A percentile compares a stretch with the other conserved stretches of the same genome.
These are phyloP conservation scores for Sesamia nonagrioides DNA, from an alignment of 1,140 invertebrate genomes.

Conservation along the genomic window DNA sequence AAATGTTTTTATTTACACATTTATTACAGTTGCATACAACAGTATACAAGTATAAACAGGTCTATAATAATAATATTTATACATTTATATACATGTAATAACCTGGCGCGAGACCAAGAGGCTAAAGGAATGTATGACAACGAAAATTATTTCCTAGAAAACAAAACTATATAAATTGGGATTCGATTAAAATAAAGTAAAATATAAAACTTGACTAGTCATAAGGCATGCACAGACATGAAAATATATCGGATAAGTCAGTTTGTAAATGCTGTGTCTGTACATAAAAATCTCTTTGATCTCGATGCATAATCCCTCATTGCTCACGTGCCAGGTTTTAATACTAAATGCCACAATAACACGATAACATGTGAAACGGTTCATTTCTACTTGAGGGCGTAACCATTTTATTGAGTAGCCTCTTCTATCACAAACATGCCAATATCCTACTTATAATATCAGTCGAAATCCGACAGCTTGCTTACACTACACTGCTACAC, in stretches of 20 bases:
- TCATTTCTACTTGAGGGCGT: slow-evolving; percentile 50
- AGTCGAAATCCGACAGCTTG: slow-evolving; percentile 56
- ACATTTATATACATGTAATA: slow-evolving; percentile 78
- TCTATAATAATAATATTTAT: slow-evolving; percentile 73
- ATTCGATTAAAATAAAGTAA: slow-evolving; percentile 3
- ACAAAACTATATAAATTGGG: slow-evolving; percentile 6
- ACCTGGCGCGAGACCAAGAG: slow-evolving; percentile 69
- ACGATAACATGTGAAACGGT: slow-evolving; percentile 43
- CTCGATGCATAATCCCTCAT: slow-evolving; percentile 38
- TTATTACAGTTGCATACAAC: slow-evolving; percentile 83
- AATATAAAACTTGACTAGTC: slow-evolving; percentile 49
- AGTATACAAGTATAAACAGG: slow-evolving; percentile 80
- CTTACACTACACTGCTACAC: slow-evolving; percentile 29
- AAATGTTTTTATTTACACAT: slow-evolving; percentile 76
- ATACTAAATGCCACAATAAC: slow-evolving; percentile 62
- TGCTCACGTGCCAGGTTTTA: slow-evolving; percentile 56
- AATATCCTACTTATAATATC: slow-evolving; percentile 60
- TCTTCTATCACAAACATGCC: slow-evolving; percentile 61
- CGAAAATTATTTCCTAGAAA: slow-evolving; percentile 50
- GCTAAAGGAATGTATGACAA: slow-evolving; percentile 79
- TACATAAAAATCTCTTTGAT: slow-evolving; percentile 34
- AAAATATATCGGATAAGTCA: slow-evolving; percentile 14
- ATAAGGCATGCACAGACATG: slow-evolving; percentile 19
- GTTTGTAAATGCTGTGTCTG: slow-evolving; percentile 21
- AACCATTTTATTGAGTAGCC: slow-evolving; percentile 43